These are phyloP conservation scores for Corythucha ciliata DNA, from an alignment of 2,888 invertebrate genomes.

Conservation along the genomic window DNA sequence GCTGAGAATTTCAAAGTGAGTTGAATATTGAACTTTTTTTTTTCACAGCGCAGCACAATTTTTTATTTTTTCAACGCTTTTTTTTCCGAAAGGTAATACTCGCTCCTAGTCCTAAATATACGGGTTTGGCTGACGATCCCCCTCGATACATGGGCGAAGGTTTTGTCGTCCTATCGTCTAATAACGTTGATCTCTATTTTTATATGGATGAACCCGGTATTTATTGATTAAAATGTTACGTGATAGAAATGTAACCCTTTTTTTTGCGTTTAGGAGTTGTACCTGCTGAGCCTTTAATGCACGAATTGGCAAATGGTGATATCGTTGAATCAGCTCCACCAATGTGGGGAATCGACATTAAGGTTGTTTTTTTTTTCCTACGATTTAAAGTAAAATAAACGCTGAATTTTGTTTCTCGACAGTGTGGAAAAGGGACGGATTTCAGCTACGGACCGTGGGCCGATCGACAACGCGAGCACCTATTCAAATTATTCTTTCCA, in stretches of 20 bases:
- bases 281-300: constrained; percentile 80
- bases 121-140: constrained; percentile 85
- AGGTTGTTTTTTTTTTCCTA: constrained; percentile 42
- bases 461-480: constrained; percentile 87
- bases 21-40: constrained; percentile 7
- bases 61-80: constrained; percentile 1
- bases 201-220: constrained; percentile 93
- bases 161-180: constrained; percentile 92
- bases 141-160: constrained; percentile 98
- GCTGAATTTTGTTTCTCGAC: constrained; percentile 25
- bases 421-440: constrained; percentile 85
- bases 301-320: constrained; percentile 85
- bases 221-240: constrained; percentile 10
- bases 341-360: constrained; percentile 91
- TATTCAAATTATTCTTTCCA: constrained; percentile 94
- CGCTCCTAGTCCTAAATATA: constrained; percentile 93
- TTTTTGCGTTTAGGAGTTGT: constrained; percentile 51
- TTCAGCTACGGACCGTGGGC: constrained; percentile 99
- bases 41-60: constrained; percentile 9
- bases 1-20: constrained; percentile 78
- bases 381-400: neutral
- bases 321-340: constrained; percentile 87
- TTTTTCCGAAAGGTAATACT: constrained; percentile 57
- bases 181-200: constrained; percentile 88
- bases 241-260: neutral